A percentile compares a stretch with the other conserved stretches of the same genome.
These are phyloP conservation scores for Dysmachus trigonus DNA, from an alignment of 2,888 invertebrate species.

Conservation along the genomic window DNA sequence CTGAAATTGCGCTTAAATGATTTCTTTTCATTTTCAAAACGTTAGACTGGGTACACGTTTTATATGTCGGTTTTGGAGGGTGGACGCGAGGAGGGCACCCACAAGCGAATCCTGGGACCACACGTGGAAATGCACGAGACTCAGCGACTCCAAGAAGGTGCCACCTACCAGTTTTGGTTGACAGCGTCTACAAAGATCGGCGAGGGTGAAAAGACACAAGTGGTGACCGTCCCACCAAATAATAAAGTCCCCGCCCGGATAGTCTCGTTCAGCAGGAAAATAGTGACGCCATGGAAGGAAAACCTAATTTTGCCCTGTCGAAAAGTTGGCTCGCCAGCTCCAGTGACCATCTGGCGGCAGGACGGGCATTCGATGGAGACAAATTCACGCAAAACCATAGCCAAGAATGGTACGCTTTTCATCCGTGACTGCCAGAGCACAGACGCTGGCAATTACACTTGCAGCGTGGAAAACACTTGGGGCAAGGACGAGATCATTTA, in stretches of 20 bases:
- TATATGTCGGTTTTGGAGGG: slow-evolving; percentile 84
- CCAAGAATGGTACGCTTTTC: slow-evolving; percentile 76
- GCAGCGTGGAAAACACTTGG: slow-evolving; percentile 83
- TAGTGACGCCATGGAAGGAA: slow-evolving; percentile 87
- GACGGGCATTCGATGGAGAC: slow-evolving; percentile 79
- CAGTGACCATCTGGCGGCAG: slow-evolving; percentile 81
- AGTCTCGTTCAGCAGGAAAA: slow-evolving; percentile 83
- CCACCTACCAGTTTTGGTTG: slow-evolving; percentile 77
- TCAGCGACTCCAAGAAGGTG: slow-evolving; percentile 74
- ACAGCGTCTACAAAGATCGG: slow-evolving; percentile 84
- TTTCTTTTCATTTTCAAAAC: neutral
- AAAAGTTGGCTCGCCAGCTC: slow-evolving; percentile 83
- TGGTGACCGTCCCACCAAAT: slow-evolving; percentile 78
- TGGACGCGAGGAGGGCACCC: slow-evolving; percentile 80
- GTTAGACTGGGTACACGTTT: slow-evolving; percentile 75
- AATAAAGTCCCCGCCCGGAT: slow-evolving; percentile 87
- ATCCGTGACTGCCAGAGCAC: slow-evolving; percentile 79
- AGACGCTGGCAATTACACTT: slow-evolving; percentile 91
- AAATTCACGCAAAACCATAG: slow-evolving; percentile 73
- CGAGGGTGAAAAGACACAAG: slow-evolving; percentile 82
- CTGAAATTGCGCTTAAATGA: neutral
- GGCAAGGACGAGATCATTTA: slow-evolving; percentile 86
- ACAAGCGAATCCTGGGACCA: slow-evolving; percentile 77
- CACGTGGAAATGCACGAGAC: slow-evolving; percentile 77
- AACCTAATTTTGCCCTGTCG: slow-evolving; percentile 84